A percentile compares a stretch with the other conserved stretches of the same genome.
phyloP scores from a whole-genome alignment of 2,113 vertebrate species.

The Oncorhynchus clarkii region DNA sequence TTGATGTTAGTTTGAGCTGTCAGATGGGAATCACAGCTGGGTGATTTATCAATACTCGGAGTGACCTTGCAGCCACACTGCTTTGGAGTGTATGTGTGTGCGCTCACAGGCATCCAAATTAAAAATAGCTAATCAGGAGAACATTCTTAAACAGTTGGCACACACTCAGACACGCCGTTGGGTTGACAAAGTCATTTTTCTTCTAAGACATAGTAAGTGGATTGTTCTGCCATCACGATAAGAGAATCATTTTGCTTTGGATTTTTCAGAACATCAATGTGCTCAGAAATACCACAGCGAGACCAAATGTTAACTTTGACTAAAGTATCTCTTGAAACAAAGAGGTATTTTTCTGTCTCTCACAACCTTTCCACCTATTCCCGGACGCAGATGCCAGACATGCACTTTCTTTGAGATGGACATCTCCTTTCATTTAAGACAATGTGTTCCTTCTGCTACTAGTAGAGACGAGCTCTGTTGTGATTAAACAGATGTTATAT shows the following conservation, averaged over 20 bases:
- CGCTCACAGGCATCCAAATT: conserved; percentile 30
- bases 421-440: conserved; percentile 3
- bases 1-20: conserved; percentile 99
- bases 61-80: conserved; percentile 90
- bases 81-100: conserved; percentile 19
- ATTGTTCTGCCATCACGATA: conserved; percentile 71
- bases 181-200: conserved; percentile 62
- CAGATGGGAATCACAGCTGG: conserved; percentile 99
- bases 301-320: conserved; percentile 34
- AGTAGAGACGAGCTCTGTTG: conserved; percentile 68
- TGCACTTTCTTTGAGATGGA: neutral
- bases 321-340: conserved; percentile 52
- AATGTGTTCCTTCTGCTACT: conserved; percentile 57
- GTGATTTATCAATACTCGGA: conserved; percentile 99
- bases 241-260: conserved; percentile 51
- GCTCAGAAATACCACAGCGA: conserved; percentile 33
- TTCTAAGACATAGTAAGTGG: conserved; percentile 64
- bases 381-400: conserved; percentile 35
- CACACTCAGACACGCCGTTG: conserved; percentile 49
- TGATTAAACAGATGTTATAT: conserved; percentile 82
- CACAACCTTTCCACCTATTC: conserved; percentile 50
- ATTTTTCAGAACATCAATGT: conserved; percentile 64
- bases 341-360: conserved; percentile 48
- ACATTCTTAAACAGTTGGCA: conserved; percentile 69
- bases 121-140: conserved; percentile 67